phyloP scores from a whole-genome alignment of 2,113 vertebrate species.

The Nesospiza acunhae region DNA sequence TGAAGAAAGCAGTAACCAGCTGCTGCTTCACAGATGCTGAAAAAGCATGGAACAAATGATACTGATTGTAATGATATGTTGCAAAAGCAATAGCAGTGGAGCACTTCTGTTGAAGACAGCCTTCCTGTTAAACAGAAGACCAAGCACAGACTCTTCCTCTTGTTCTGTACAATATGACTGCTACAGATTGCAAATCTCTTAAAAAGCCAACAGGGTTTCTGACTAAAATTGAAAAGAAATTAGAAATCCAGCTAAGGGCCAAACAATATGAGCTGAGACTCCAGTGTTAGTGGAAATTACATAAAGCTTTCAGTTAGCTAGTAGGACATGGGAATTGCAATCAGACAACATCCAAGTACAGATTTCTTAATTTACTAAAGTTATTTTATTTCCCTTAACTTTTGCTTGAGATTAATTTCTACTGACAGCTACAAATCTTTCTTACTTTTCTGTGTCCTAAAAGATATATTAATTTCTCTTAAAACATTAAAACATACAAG shows the following conservation, averaged over 20 bases:
- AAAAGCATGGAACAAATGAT: slow-evolving; percentile 71
- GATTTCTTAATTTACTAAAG: slow-evolving; percentile 3
- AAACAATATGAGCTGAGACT: slow-evolving; percentile 43
- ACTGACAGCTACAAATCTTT: background rate
- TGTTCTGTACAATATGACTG: slow-evolving; percentile 21
- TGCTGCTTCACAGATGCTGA: slow-evolving; percentile 78
- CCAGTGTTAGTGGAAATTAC: background rate
- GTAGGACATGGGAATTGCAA: slow-evolving; percentile 32
- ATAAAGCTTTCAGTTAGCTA: slow-evolving; percentile 26
- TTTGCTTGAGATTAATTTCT: background rate
- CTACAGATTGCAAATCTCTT: slow-evolving; percentile 45
- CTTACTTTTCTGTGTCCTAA: background rate
- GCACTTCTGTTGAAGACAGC: slow-evolving; percentile 59
- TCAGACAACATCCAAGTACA: slow-evolving; percentile 4
- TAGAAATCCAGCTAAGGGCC: slow-evolving; percentile 36
- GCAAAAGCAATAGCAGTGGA: slow-evolving; percentile 56
- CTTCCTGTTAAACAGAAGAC: slow-evolving; percentile 66
- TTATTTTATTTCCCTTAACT: slow-evolving; percentile 21
- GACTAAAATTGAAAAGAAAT: slow-evolving; percentile 35
- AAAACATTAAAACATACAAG: background rate
- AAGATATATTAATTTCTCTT: background rate
- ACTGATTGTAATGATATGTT: slow-evolving; percentile 82
- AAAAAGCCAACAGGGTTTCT: background rate
- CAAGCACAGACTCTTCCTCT: slow-evolving; percentile 61
- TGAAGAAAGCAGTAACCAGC: slow-evolving; percentile 76